phyloP scores from a whole-genome alignment of 2,797 vertebrate genomes.

The Miichthys miiuy region DNA sequence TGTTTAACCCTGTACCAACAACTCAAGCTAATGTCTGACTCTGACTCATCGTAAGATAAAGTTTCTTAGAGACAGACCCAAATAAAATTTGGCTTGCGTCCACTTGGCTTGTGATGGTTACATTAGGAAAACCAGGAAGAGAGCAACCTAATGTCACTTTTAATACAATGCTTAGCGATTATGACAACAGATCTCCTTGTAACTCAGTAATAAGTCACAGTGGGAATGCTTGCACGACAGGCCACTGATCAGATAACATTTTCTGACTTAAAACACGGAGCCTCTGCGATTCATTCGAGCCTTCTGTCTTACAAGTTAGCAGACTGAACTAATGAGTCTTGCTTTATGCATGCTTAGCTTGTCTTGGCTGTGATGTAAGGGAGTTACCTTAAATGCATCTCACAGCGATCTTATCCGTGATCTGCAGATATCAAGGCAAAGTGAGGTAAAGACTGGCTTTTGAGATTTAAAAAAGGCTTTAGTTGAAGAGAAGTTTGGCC shows the following conservation, averaged over 20 bases:
- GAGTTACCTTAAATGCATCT: not conserved
- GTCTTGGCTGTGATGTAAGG: not conserved
- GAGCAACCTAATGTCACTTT: not conserved
- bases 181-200: not conserved
- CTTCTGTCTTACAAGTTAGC: not conserved
- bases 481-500: slow-evolving; percentile 45
- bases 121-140: slow-evolving; percentile 11
- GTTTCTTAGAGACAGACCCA: not conserved
- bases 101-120: not conserved
- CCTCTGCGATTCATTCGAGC: not conserved
- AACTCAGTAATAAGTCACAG: not conserved
- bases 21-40: not conserved
- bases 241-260: not conserved
- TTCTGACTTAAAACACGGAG: not conserved
- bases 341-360: not conserved
- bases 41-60: not conserved
- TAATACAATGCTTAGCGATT: not conserved
- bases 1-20: not conserved
- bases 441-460: slow-evolving; percentile 28
- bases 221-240: not conserved
- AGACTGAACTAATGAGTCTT: not conserved
- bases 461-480: slow-evolving; percentile 42
- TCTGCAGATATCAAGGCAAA: slow-evolving; percentile 45
- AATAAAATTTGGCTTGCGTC: not conserved
- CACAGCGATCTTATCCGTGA: slow-evolving; percentile 11